Conservation (phyloP, 1,140 invertebrate genomes). For the Drosophila ercepeae region DNA sequence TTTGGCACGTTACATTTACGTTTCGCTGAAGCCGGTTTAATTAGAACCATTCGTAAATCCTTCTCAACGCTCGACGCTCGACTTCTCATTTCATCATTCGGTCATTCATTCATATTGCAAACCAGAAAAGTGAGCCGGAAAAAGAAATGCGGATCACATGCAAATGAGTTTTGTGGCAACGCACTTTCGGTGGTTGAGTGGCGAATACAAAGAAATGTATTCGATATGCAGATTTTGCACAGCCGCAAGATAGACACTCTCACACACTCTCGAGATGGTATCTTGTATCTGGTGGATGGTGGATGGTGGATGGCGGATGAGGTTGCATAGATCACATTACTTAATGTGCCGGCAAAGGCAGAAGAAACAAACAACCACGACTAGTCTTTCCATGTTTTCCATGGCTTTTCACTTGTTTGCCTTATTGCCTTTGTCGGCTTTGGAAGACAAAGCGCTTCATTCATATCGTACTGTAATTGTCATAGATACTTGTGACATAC, state of each 20-base stretch:
- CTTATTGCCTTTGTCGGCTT: constrained; percentile 22
- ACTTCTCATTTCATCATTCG: constrained; percentile 5
- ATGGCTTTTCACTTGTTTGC: constrained; percentile 72
- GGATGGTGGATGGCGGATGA: constrained; percentile 43
- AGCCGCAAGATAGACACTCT: constrained; percentile 55
- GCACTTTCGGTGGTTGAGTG: constrained; percentile 37
- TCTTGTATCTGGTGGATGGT: constrained; percentile 29
- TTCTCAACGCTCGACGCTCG: no score
- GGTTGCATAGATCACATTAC: constrained; percentile 76
- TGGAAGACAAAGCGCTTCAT: constrained; percentile 65
- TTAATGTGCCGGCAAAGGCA: constrained; percentile 63
- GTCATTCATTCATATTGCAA: not conserved
- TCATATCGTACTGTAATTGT: constrained; percentile 70
- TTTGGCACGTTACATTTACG: constrained; percentile 65
- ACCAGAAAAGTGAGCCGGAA: constrained; percentile 1
- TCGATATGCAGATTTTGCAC: constrained; percentile 73
- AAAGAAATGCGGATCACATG: constrained; percentile 41
- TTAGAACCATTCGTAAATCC: constrained; percentile 36
- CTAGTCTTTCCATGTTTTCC: constrained; percentile 53
- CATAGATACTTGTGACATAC: constrained; percentile 70
- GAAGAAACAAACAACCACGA: constrained; percentile 1
- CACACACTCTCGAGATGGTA: constrained; percentile 35
- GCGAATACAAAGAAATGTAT: constrained; percentile 67
- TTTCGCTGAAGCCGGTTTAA: constrained; percentile 56
- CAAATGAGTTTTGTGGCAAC: constrained; percentile 62